Percentiles rank a stretch among this genome's conserved stretches.
phyloP scores from a whole-genome alignment of 2,888 invertebrate genomes.

The Strigamia maritima region DNA sequence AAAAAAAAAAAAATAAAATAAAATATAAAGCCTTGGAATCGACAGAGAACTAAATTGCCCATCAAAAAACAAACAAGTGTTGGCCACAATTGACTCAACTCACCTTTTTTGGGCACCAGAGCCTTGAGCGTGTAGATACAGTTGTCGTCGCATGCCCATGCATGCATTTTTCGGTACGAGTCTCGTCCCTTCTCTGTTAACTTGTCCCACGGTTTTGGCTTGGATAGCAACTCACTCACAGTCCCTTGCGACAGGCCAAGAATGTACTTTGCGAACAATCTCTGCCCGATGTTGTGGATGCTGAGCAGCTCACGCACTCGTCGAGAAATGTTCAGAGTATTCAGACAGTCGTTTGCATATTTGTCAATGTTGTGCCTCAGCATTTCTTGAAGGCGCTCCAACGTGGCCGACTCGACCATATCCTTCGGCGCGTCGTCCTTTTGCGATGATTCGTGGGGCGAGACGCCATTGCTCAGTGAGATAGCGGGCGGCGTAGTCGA shows the following conservation, averaged over 20 bases:
- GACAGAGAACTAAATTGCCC: neutral
- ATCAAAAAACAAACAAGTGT: neutral
- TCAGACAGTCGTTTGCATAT: conserved; percentile 86
- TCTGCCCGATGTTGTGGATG: conserved; percentile 96
- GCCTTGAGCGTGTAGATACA: conserved; percentile 96
- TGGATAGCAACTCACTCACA: conserved; percentile 94
- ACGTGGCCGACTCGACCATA: conserved; percentile 68
- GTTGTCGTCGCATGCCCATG: conserved; percentile 97
- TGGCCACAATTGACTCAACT: conserved; percentile 38
- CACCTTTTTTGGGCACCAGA: conserved; percentile 95
- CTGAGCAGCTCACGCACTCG: conserved; percentile 89
- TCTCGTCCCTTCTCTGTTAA: conserved; percentile 98
- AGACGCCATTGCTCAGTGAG: conserved; percentile 34
- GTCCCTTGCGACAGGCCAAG: conserved; percentile 96
- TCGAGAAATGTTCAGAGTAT: conserved; percentile 88
- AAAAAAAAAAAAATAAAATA: neutral
- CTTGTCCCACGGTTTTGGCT: conserved; percentile 99
- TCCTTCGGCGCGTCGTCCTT: conserved; percentile 78
- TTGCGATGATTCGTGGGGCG: conserved; percentile 2
- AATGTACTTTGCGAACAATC: conserved; percentile 97
- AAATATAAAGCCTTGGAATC: neutral
- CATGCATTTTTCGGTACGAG: conserved; percentile 99
- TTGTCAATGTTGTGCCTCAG: conserved; percentile 93
- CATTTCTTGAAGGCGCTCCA: conserved; percentile 84
- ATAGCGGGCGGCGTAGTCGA: conserved; percentile 29